phyloP scores from a whole-genome alignment of 2,113 vertebrate genomes.

The Prunella himalayana region DNA sequence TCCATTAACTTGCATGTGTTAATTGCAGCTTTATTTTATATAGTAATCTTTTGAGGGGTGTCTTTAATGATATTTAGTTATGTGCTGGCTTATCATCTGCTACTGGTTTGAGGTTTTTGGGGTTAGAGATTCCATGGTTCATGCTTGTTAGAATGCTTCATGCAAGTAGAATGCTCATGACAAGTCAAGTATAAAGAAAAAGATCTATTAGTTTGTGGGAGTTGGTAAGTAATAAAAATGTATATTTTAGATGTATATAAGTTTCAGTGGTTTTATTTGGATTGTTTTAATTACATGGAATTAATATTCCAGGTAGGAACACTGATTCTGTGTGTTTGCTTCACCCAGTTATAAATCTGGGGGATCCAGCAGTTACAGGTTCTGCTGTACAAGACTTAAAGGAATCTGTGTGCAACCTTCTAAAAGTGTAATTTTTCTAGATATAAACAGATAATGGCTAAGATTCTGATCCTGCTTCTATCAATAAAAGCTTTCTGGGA shows the following conservation, averaged over 20 bases:
- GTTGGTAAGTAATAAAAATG: background rate
- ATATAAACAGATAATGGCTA: background rate
- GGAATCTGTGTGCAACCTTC: background rate
- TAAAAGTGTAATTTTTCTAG: background rate
- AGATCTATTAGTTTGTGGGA: background rate
- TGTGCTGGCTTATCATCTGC: background rate
- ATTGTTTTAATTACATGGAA: background rate
- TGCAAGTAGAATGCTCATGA: background rate
- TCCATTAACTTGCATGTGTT: background rate
- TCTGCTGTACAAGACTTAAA: background rate
- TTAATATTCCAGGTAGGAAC: background rate
- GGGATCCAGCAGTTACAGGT: background rate
- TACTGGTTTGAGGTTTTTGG: background rate
- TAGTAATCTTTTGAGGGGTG: background rate
- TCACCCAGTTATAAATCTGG: background rate
- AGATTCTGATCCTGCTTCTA: background rate
- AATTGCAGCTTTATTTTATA: background rate
- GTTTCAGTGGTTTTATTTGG: background rate
- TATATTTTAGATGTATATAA: background rate
- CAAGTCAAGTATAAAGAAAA: background rate
- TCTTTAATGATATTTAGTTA: background rate
- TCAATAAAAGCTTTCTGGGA: background rate
- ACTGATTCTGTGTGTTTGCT: background rate
- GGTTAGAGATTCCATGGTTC: background rate
- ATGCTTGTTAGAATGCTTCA: background rate